phyloP scores from a whole-genome alignment of 2,797 vertebrate species.

The Rachycentron canadum region DNA sequence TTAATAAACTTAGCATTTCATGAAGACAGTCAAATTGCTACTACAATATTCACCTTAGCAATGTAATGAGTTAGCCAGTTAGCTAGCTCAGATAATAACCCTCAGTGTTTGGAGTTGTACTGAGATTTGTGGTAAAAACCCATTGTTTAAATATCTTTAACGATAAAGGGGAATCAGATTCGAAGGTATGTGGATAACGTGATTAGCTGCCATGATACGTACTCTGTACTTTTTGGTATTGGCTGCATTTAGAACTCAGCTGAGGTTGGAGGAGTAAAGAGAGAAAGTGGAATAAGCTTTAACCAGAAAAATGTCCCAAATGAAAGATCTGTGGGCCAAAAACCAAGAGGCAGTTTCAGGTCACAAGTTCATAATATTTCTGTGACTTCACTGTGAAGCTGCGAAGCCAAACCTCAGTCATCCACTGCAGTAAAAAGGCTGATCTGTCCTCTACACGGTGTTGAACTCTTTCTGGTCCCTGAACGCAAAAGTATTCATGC shows the following conservation, averaged over 20 bases:
- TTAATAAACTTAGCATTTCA: neutral
- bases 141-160: neutral
- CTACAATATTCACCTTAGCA: neutral
- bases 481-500: too few relatives aligned
- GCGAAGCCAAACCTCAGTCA: conserved; percentile 59
- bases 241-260: conserved; percentile 25
- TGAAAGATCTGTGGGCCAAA: conserved; percentile 49
- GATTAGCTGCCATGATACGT: neutral
- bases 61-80: neutral
- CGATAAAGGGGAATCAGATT: neutral
- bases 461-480: conserved; percentile 25
- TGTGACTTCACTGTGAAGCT: conserved; percentile 45
- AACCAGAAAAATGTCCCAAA: conserved; percentile 66
- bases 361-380: conserved; percentile 65
- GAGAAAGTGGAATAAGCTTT: conserved; percentile 25
- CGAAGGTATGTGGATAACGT: conserved; percentile 1
- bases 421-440: conserved; percentile 19
- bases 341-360: conserved; percentile 47
- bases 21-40: neutral
- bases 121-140: neutral
- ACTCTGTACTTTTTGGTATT: conserved; percentile 6
- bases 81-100: neutral
- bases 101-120: conserved; percentile 1
- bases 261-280: conserved; percentile 18
- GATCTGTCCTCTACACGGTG: conserved; percentile 21